Evolutionary conservation across 2,797 vertebrate species (phyloP).

Genomic region (Emys orbicularis): DNA sequence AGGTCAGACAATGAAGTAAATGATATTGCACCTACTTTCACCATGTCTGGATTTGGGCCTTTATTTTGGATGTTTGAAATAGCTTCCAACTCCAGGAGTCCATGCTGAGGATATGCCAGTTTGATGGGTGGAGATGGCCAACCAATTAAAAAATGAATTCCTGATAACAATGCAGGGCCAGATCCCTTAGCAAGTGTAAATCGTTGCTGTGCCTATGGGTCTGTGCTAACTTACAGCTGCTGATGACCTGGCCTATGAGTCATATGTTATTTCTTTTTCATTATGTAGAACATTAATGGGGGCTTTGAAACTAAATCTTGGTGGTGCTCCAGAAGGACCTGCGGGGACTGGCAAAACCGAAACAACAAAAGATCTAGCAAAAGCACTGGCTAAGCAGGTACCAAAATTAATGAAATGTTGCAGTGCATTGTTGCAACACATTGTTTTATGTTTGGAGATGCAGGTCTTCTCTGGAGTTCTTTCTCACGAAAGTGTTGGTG

Average conservation of each 20-base stretch:
- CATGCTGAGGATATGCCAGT: background rate
- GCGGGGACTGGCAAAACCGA: constrained; percentile 98
- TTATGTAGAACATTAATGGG: constrained; percentile 92
- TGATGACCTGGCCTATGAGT: background rate
- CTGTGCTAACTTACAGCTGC: background rate
- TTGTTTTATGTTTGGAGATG: background rate
- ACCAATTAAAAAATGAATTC: background rate
- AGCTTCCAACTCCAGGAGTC: background rate
- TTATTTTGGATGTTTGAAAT: background rate
- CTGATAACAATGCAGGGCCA: background rate
- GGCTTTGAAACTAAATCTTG: constrained; percentile 93
- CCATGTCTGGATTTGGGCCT: background rate
- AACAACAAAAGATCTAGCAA: constrained; percentile 96
- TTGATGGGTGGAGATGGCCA: background rate
- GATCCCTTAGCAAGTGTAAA: background rate
- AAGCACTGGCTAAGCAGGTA: constrained; percentile 98
- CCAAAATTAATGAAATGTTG: background rate
- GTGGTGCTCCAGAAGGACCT: constrained; percentile 96
- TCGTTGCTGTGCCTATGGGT: background rate
- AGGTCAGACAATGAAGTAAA: background rate
- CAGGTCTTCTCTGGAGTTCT: background rate
- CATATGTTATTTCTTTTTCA: background rate
- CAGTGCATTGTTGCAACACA: background rate
- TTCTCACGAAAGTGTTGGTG: background rate
- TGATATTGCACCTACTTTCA: background rate